These are phyloP conservation scores for Corella eumyota DNA, from an alignment of 23 tunicate genomes.

Conservation along the genomic window DNA sequence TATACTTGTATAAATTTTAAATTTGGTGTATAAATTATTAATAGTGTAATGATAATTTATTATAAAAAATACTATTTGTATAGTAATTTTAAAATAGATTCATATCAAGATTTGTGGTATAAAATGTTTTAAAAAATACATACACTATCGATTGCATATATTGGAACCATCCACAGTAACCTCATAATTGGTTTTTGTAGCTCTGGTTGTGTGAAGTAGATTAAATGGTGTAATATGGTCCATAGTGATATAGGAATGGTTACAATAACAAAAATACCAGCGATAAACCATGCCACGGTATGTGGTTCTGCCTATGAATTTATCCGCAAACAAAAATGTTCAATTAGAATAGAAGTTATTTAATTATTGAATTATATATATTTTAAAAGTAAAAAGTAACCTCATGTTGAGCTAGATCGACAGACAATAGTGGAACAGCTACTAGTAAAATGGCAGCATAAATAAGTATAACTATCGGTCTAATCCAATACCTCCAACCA, in stretches of 20 bases:
- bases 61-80: too few relatives aligned
- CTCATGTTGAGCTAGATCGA: slow-evolving; percentile 31
- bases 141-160: slow-evolving; percentile 87
- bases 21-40: too few relatives aligned
- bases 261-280: slow-evolving; percentile 68
- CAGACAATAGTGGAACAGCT: slow-evolving; percentile 50
- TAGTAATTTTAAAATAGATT: too few relatives aligned
- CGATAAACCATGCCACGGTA: slow-evolving; percentile 71
- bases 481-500: slow-evolving; percentile 91
- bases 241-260: slow-evolving; percentile 86
- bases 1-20: neutral
- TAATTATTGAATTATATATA: neutral
- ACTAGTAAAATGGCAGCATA: slow-evolving; percentile 55
- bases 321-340: neutral
- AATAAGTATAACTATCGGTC: slow-evolving; percentile 56
- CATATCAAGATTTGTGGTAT: too few relatives aligned
- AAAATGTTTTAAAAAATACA: too few relatives aligned
- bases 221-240: slow-evolving; percentile 85
- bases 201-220: slow-evolving; percentile 92
- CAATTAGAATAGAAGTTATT: neutral
- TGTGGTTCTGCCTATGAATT: slow-evolving; percentile 33
- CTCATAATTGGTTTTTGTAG: slow-evolving; percentile 86
- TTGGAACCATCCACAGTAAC: slow-evolving; percentile 89
- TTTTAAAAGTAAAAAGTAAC: neutral
- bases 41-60: too few relatives aligned